Base-by-base conservation (phyloP, 92 coral and sea anemone species). In the Pocillopora meandrina region DNA sequence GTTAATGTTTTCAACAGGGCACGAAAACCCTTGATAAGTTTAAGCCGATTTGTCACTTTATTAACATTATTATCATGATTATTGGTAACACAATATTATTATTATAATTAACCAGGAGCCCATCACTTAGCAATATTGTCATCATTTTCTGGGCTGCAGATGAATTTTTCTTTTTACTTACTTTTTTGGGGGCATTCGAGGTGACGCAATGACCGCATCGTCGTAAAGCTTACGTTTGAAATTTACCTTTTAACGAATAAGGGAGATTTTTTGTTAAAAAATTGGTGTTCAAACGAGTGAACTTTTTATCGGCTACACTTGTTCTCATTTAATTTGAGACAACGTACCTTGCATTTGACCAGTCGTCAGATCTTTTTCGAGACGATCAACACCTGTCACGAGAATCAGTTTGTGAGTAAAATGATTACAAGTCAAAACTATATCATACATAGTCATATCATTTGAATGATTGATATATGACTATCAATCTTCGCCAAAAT, bases 271-370 rank as follows among this genome's bases (percentile, higher is more conserved):
- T 12, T 0, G 5, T 26, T 6, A 56, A n/a, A n/a, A 21, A 1
- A 15, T 16, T 26, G 35, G 34, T 57, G 36, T 15, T 15, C 13
- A 68, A 64, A 56, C 23, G 0, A 18, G 10, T 6, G 2, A 70
- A 49, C 36, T 58, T 70, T 21, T 61, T 42, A 42, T 42, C 49
- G 5, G 49, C 49, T 2, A 42, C 49, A 42, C 49, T 42, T 5
- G 2, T 42, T 42, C 5, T 42, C 49, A 2, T 42, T 5, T 42
- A 42, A n/a, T n/a, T n/a, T n/a, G n/a, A n/a, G n/a, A n/a, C 34
- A 35, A 36, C 61, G 73, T 82, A 94, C 99, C 99, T 90, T 96
- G 99, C 95, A 96, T 96, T 77, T 96, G 99, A 56, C 98, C 99
- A 42, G 92, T 85, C 42, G 98, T 92, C 31, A 96, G 89, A 8